Evolutionary conservation across 2,113 vertebrate species (phyloP).

Genomic region (Misgurnus mizolepis): DNA sequence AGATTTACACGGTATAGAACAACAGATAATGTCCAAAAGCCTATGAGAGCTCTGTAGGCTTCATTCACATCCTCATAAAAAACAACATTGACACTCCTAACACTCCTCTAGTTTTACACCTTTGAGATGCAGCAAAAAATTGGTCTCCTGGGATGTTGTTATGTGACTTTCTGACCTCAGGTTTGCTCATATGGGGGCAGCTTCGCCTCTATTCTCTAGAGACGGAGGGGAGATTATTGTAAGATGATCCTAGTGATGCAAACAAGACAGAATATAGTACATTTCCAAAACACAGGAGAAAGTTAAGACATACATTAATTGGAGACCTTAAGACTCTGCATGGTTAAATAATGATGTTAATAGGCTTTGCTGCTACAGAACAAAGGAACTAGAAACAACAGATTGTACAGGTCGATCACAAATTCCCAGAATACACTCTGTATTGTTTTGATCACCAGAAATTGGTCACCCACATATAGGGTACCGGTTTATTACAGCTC

Average conservation of each 20-base stretch:
- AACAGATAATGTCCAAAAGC: constrained; percentile 22
- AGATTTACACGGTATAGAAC: constrained; percentile 25
- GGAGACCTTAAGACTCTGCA: constrained; percentile 20
- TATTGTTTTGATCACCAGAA: constrained; percentile 30
- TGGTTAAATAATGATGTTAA: constrained; percentile 36
- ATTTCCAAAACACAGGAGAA: constrained; percentile 26
- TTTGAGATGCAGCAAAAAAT: constrained; percentile 7
- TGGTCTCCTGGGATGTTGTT: constrained; percentile 31
- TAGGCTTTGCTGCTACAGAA: constrained; percentile 30
- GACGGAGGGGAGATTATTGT: constrained; percentile 23
- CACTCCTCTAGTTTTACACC: constrained; percentile 11
- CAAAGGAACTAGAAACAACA: constrained; percentile 19
- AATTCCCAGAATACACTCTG: constrained; percentile 26
- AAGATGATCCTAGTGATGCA: constrained; percentile 14
- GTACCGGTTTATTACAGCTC: constrained; percentile 4
- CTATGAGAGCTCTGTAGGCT: constrained; percentile 12
- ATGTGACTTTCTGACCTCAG: constrained; percentile 20
- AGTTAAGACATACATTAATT: constrained; percentile 45
- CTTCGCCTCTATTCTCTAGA: constrained; percentile 32
- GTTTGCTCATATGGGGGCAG: neutral
- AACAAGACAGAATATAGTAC: constrained; percentile 3
- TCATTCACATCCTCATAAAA: constrained; percentile 1
- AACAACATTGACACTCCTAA: neutral
- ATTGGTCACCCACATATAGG: constrained; percentile 22
- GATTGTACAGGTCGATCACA: constrained; percentile 31